Evolutionary conservation across 2,888 invertebrate species (phyloP).

Genomic region (Argyresthia albistria): DNA sequence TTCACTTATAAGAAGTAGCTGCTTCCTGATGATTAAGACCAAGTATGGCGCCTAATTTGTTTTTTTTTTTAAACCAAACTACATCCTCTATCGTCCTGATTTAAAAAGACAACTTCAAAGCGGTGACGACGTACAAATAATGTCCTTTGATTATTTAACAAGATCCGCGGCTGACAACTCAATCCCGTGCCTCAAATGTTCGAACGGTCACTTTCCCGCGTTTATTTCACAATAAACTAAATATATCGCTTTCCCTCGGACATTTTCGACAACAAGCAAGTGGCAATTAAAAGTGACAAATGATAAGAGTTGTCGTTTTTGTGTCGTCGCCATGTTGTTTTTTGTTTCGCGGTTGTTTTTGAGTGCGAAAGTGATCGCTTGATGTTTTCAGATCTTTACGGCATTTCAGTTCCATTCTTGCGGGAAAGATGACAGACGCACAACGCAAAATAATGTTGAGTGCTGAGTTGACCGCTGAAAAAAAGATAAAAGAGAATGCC

Average conservation of each 20-base stretch:
- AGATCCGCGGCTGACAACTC: slow-evolving; percentile 39
- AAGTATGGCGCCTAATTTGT: neutral
- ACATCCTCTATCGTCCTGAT: neutral
- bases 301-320: slow-evolving; percentile 19
- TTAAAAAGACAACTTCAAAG: slow-evolving; percentile 28
- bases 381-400: slow-evolving; percentile 42
- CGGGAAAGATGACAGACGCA: slow-evolving; percentile 4
- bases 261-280: slow-evolving; percentile 57
- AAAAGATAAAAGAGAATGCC: slow-evolving; percentile 44
- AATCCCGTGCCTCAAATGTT: slow-evolving; percentile 25
- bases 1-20: neutral
- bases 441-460: neutral
- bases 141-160: slow-evolving; percentile 37
- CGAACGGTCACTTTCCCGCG: slow-evolving; percentile 19
- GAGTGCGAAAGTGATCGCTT: slow-evolving; percentile 25
- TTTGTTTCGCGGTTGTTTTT: slow-evolving; percentile 11
- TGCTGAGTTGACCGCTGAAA: slow-evolving; percentile 27
- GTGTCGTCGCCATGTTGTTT: slow-evolving; percentile 1
- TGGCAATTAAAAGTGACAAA: slow-evolving; percentile 18
- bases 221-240: slow-evolving; percentile 64
- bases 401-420: slow-evolving; percentile 26
- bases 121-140: slow-evolving; percentile 32
- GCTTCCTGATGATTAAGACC: too few relatives aligned
- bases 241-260: slow-evolving; percentile 52
- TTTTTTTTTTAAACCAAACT: too few relatives aligned